These are phyloP conservation scores for Phyto melanocephala DNA, from an alignment of 2,888 invertebrate species.

Conservation along the genomic window DNA sequence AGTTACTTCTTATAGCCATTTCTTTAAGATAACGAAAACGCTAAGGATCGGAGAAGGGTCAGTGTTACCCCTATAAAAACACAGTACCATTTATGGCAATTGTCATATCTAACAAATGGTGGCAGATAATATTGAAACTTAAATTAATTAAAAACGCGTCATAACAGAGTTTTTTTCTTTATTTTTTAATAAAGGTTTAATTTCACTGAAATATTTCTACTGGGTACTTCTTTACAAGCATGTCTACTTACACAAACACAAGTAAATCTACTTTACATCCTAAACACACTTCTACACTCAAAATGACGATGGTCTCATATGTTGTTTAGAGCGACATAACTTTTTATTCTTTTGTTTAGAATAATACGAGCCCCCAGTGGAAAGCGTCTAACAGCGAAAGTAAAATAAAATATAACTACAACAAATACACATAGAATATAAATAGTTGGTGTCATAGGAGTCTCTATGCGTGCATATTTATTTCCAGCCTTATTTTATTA, in stretches of 20 bases:
- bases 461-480: not conserved
- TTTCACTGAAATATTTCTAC: not conserved
- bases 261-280: slow-evolving; percentile 38
- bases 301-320: slow-evolving; percentile 71
- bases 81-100: no score
- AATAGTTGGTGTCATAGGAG: slow-evolving; percentile 46
- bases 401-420: slow-evolving; percentile 36
- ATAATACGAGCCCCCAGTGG: slow-evolving; percentile 66
- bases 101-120: no score
- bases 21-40: no score
- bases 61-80: no score
- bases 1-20: no score
- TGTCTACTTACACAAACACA: not conserved
- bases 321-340: slow-evolving; percentile 72
- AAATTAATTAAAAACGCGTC: no score
- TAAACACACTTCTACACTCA: slow-evolving; percentile 22
- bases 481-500: not conserved
- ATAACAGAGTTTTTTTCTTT: no score
- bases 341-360: slow-evolving; percentile 77
- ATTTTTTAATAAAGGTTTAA: no score
- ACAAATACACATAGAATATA: slow-evolving; percentile 11
- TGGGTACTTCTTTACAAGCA: not conserved
- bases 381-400: not conserved
- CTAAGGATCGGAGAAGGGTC: no score
- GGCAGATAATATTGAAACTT: no score